Conservation (phyloP, 2,797 vertebrate genomes). For the Loriculus beryllinus region DNA sequence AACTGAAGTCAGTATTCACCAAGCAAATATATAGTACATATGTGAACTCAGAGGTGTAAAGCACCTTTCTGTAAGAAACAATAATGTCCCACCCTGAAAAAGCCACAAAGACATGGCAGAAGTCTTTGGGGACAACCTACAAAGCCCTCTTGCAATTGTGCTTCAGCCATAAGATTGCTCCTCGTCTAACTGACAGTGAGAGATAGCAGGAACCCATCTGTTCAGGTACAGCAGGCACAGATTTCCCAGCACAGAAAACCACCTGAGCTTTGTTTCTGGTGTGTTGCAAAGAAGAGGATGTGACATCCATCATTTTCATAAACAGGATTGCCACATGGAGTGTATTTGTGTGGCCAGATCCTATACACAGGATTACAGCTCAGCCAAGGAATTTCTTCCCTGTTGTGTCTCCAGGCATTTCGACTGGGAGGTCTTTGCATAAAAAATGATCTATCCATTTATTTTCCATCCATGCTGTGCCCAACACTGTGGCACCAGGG, state of each 20-base stretch:
- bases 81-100: neutral
- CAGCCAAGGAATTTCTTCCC: constrained; percentile 46
- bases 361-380: constrained; percentile 3
- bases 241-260: neutral
- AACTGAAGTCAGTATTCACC: neutral
- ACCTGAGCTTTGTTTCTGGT: constrained; percentile 24
- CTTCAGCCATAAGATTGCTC: neutral
- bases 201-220: constrained; percentile 8
- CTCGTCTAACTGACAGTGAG: constrained; percentile 1
- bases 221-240: constrained; percentile 7
- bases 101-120: neutral
- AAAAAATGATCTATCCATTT: constrained; percentile 28
- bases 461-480: constrained; percentile 4
- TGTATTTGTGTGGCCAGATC: constrained; percentile 24
- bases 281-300: neutral
- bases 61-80: neutral
- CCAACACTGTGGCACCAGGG: constrained; percentile 2
- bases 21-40: neutral
- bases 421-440: constrained; percentile 41
- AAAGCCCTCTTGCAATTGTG: neutral
- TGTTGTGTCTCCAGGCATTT: constrained; percentile 1
- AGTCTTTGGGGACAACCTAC: neutral
- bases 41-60: neutral
- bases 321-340: constrained; percentile 3
- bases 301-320: constrained; percentile 24